Base-by-base conservation (phyloP, 2,888 invertebrate genomes). In the Acrobasis suavella region DNA sequence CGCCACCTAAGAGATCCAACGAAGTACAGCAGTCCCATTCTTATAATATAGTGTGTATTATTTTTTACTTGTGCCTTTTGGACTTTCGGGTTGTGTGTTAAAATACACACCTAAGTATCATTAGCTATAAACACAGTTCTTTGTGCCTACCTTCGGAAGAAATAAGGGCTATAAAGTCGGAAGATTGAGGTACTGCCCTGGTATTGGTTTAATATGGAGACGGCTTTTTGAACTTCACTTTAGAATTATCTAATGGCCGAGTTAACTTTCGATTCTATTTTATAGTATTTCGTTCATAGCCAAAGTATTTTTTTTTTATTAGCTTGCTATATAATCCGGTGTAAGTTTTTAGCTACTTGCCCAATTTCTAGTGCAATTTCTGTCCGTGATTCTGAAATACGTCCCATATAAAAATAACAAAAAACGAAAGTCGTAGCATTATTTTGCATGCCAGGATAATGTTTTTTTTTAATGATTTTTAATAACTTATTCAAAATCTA, bases 81-180 rank as follows among this genome's bases (percentile, higher is more conserved):
- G 83, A 80, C 81, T 77, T 78, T 82, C 72, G 82, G 83, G 83
- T 77, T 85, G 80, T 87, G 91, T 92, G 91, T 92, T 91, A 92
- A 91, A 91, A 92, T 91, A 89, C 90, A 89, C 91, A 91, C 91
- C 91, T 91, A 87, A 89, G 83, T 84, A 91, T 89, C 87, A 91
- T 92, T 90, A 90, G 86, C 89, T 89, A 91, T 92, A 91, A 91
- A 91, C 90, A 88, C 83, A 83, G 82, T 81, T 89, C 88, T 89
- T 91, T 91, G 89, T 90, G 87, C 89, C 83, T 83, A 74, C 85
- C 83, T 83, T 85, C 80, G 81, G 73, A 85, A 83, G 83, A 88
- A 89, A 89, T 90, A 87, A 85, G 83, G 83, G 83, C 81, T 87
- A 90, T 91, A 91, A 91, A 91, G 79, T 83, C 75, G 74, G 77